phyloP scores from a whole-genome alignment of 1,140 invertebrate genomes.

The Tetragnatha versicolor region DNA sequence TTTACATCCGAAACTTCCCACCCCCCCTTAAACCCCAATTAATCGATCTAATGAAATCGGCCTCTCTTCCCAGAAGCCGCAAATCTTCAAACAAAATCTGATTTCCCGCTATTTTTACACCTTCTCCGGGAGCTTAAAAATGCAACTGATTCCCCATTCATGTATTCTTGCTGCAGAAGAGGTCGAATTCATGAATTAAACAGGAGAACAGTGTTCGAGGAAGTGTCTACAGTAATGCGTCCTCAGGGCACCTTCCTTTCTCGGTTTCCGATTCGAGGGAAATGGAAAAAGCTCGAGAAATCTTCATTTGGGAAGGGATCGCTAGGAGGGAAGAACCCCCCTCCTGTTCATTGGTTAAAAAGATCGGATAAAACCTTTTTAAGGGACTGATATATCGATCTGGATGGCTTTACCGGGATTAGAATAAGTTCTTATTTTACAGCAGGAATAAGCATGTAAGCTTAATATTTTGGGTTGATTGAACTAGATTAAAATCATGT shows the following conservation, averaged over 20 bases:
- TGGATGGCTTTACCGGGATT: too few species aligned
- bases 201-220: constrained; percentile 3
- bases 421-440: background rate
- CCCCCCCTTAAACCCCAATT: too few species aligned
- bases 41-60: too few species aligned
- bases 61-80: too few species aligned
- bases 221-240: constrained; percentile 31
- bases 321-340: background rate
- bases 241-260: too few species aligned
- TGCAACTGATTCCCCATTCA: constrained; percentile 25
- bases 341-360: too few species aligned
- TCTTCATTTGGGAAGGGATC: constrained; percentile 1
- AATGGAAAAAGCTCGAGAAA: constrained; percentile 18
- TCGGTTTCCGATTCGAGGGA: background rate
- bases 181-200: constrained; percentile 36
- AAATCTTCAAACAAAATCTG: background rate
- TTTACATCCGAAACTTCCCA: too few species aligned
- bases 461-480: background rate
- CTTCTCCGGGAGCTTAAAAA: background rate
- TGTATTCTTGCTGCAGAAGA: constrained; percentile 15
- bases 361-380: too few species aligned
- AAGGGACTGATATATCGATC: too few species aligned
- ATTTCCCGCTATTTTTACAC: background rate
- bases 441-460: background rate
- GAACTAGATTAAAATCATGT: background rate